These are phyloP conservation scores for Esperia sulphurella DNA, from an alignment of 2,888 invertebrate species.

Conservation along the genomic window DNA sequence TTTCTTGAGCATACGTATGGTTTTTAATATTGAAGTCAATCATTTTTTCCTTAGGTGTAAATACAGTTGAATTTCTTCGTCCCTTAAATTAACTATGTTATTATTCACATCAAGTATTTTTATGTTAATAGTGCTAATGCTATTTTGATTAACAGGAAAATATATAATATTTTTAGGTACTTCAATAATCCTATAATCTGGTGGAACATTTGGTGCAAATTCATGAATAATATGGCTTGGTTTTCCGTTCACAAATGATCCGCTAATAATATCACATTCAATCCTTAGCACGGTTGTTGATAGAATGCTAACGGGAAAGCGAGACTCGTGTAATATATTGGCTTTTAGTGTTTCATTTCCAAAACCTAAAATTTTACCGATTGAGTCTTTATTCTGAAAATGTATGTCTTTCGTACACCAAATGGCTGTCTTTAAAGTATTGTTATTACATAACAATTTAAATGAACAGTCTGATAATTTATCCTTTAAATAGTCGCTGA, in stretches of 20 bases:
- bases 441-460: constrained; percentile 2
- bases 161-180: too few relatives aligned
- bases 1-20: too few relatives aligned
- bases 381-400: constrained; percentile 2
- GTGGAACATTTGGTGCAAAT: constrained; percentile 5
- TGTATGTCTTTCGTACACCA: constrained; percentile 3
- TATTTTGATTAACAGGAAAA: too few relatives aligned
- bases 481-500: constrained; percentile 1
- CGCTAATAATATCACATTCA: constrained; percentile 8
- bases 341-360: neutral
- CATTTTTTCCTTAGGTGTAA: too few relatives aligned
- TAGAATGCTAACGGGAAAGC: constrained; percentile 9
- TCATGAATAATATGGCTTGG: neutral
- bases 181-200: too few relatives aligned
- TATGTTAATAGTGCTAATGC: too few relatives aligned
- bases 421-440: constrained; percentile 1
- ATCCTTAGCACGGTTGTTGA: constrained; percentile 6
- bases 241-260: constrained; percentile 8
- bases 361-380: constrained; percentile 5
- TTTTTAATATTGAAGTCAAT: too few relatives aligned
- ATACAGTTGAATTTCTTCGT: too few relatives aligned
- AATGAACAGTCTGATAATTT: neutral
- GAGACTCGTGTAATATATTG: too few relatives aligned
- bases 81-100: too few relatives aligned
- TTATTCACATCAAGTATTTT: too few relatives aligned